These are phyloP conservation scores for Corythoichthys haematopterus DNA, from an alignment of 2,113 vertebrate genomes.

Conservation along the genomic window DNA sequence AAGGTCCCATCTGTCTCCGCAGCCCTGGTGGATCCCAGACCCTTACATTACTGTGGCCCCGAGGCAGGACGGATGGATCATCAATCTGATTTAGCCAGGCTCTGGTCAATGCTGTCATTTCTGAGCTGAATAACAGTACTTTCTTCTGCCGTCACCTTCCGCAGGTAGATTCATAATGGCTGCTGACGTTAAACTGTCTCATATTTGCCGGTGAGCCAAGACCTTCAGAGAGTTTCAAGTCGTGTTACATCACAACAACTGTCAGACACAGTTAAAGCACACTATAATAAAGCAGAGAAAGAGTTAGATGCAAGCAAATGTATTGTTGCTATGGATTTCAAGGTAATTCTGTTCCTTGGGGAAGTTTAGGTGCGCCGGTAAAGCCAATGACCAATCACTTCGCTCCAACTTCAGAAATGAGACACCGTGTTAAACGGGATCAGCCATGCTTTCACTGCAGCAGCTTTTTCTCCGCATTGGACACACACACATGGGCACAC, in stretches of 20 bases:
- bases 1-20: conserved; percentile 68
- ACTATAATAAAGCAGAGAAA: conserved; percentile 28
- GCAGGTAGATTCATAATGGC: conserved; percentile 55
- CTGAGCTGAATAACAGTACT: conserved; percentile 51
- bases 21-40: conserved; percentile 56
- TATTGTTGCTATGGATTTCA: conserved; percentile 23
- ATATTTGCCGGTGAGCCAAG: conserved; percentile 26
- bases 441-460: conserved; percentile 28
- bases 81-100: conserved; percentile 67
- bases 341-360: conserved; percentile 24
- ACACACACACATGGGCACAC: conserved; percentile 3
- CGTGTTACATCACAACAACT: conserved; percentile 46
- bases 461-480: conserved; percentile 13
- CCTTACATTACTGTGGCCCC: conserved; percentile 61
- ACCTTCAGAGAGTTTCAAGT: conserved; percentile 35
- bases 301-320: conserved; percentile 13
- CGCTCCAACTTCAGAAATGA: conserved; percentile 38
- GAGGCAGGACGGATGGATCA: conserved; percentile 63
- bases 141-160: conserved; percentile 46
- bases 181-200: conserved; percentile 44
- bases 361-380: conserved; percentile 35
- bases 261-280: not conserved
- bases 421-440: conserved; percentile 42
- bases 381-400: conserved; percentile 46
- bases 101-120: conserved; percentile 56